Base-by-base conservation (phyloP, 2,113 vertebrate species). In the Microcebus murinus region DNA sequence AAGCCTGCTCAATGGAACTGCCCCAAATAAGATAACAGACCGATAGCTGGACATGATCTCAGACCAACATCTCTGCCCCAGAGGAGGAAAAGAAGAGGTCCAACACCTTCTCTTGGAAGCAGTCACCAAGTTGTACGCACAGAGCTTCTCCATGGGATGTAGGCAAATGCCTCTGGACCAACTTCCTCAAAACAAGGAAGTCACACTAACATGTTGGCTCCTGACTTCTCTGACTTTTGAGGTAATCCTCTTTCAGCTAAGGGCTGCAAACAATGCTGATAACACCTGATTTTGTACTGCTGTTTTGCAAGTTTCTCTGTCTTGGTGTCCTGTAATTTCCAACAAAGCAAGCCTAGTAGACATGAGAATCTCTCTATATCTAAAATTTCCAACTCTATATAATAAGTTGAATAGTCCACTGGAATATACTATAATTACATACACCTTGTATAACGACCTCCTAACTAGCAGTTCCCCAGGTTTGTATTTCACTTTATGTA, bases 311-410 rank as follows among this genome's bases (percentile, higher is more conserved):
- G 68, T 83, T 50, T 83, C 39, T 73, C 5, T 55, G 36, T 57
- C 39, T 86, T n/a, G 1, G n/a, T 50, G 25, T 86, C 71, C 59
- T 77, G 0, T 36, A 65, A 42, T 10, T 71, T 73, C 70, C 93
- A 93, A 55, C 6, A 79, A 59, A 83, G 20, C 61, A 79, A 91
- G 52, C 48, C 52, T 42, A 76, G 57, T 15, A 71, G 81, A 90
- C 50, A 91, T 4, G 3, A 45, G 63, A 79, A 77, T 71, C 68
- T 70, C 55, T 74, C 55, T 18, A 21, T 42, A 67, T 70, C 84
- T 74, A 96, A 85, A 93, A 82, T 87, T 18, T 87, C 87, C 29
- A 87, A 77, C 77, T 36, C 42, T 82, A 23, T n/a, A 20, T 59
- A 80, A 31, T 21, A 89, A 87, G 5, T 9, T n/a, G 25, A 90